Evolutionary conservation across 2,797 vertebrate species (phyloP), one percentile per base, ranked within the genome.

Genomic region (Muscicapa comitata): DNA sequence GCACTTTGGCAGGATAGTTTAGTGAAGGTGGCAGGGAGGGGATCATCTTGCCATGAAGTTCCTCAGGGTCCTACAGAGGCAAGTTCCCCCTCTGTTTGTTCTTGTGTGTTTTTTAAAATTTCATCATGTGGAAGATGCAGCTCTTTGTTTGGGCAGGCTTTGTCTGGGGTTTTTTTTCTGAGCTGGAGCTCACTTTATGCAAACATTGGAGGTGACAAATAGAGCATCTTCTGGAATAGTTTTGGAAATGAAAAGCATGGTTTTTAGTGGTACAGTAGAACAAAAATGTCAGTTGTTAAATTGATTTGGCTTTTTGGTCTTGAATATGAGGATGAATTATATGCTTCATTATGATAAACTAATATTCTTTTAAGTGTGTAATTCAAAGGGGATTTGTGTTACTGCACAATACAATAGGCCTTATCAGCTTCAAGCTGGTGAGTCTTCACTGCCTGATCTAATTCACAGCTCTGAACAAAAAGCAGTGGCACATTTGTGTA

Each of bases 351-450:
- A 50, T 88, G 78, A 86, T 89, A 82, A 87, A 67, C n/a, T 80
- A 71, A 79, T 91, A 51, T 68, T 79, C 45, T 80, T 88, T 62
- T 25, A 79, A 82, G 35, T 61, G 59, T 77, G 93, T 83, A 63
- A 74, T 83, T 94, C n/a, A 47, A 57, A 66, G 29, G 31, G 18
- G 29, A 37, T 90, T 75, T 86, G 19, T 90, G 61, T 91, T 92
- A 31, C 10, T 94, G 78, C 57, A 77, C 68, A 19, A 38, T 72
- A 66, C 50, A 90, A 26, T 43, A 43, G 38, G 62, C 70, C 13
- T 90, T 93, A 84, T 37, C 40, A 68, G 45, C 75, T 50, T 82
- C 61, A 87, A 42, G 84, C 93, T 66, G 67, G 40, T 80, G 63
- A 47, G 21, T 70, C 38, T 88, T 87, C 11, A 6, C 42, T 80